A percentile compares a stretch with the other conserved stretches of the same genome.
phyloP scores from a whole-genome alignment of 2,113 vertebrate genomes.

The Irena cyanogastra region DNA sequence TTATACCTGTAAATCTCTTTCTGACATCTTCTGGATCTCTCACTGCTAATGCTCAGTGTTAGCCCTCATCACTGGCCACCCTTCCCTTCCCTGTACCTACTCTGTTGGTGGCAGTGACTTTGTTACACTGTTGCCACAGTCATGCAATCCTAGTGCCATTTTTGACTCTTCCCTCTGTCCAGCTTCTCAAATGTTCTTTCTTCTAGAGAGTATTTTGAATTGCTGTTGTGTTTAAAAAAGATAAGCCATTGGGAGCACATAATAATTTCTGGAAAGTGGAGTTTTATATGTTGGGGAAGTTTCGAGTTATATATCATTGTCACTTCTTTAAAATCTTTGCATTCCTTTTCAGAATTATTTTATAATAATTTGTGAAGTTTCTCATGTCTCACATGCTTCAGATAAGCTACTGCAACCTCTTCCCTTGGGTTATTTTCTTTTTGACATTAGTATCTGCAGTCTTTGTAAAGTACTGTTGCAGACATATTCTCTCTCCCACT shows the following conservation, averaged over 20 bases:
- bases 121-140: neutral
- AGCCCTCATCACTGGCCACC: neutral
- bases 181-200: neutral
- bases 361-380: neutral
- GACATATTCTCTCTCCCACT: neutral
- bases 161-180: neutral
- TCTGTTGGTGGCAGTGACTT: neutral
- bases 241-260: neutral
- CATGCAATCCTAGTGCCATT: neutral
- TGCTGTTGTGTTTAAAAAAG: neutral
- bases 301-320: neutral
- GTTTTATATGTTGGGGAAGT: neutral
- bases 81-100: neutral
- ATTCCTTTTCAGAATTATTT: neutral
- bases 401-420: neutral
- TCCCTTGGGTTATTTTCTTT: neutral
- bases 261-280: neutral
- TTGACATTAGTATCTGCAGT: neutral
- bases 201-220: neutral
- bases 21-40: neutral
- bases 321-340: neutral
- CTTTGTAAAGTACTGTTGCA: neutral
- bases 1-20: neutral
- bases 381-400: neutral
- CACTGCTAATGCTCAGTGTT: neutral